Evolutionary conservation across 2,888 invertebrate genomes (phyloP), one percentile per base, ranked within the genome.

Genomic region (Boloria euphrosyne): DNA sequence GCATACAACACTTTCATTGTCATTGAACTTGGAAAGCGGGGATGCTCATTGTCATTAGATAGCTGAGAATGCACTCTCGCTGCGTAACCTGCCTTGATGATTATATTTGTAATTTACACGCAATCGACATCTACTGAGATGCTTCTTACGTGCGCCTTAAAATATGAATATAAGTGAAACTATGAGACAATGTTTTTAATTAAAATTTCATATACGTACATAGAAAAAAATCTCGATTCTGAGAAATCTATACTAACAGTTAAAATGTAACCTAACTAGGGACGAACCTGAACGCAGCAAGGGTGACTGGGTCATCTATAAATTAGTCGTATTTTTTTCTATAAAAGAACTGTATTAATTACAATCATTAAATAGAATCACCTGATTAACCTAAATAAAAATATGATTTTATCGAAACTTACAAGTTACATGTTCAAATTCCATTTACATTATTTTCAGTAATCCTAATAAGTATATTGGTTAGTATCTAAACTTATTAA

Each of bases 1-100:
- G 87, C 87, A 85, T 83, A 80, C 84, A 80, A 82, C 84, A 91
- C 91, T 92, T 90, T 92, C 91, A 81, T 91, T 91, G 90, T 87
- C 90, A 90, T 85, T 90, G 91, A 92, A 91, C 91, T 90, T 90
- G 88, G 89, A 90, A 90, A 92, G 91, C 90, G 87, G 86, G 84
- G 89, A 86, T 88, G 87, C 87, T 88, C 88, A 88, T 89, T 90
- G 90, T 90, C 87, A 83, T 84, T 84, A 84, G 83, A 86, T 84
- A 77, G 78, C 85, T 86, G 86, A 81, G 90, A 90, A 91, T 91
- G 89, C 90, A 86, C 91, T 92, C 91, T 91, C 91, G 86, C 90
- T 85, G 80, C 75, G 65, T 60, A 65, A 67, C 67, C 62, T 55
- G 62, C 62, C 52, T 62, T 62, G 44, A 67, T 66, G 38, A 58